A percentile compares a stretch with the other conserved stretches of the same genome.
Conservation (phyloP, 1,140 invertebrate genomes). For the Drosophila willistoni region DNA sequence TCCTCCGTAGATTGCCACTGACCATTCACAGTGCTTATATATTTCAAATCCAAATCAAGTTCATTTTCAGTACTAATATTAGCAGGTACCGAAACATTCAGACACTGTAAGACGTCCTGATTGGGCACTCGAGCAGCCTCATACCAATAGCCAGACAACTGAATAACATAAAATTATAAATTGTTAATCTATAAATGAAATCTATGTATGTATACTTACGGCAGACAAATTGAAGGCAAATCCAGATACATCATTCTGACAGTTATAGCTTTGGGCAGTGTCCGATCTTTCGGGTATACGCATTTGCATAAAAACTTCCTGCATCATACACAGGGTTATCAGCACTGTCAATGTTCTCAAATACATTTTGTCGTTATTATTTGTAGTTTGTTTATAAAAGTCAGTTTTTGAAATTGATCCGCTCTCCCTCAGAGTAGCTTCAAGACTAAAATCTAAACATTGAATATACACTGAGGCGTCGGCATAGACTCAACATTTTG, state of each 20-base stretch:
- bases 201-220: constrained; percentile 26
- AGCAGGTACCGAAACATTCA: constrained; percentile 43
- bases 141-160: constrained; percentile 56
- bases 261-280: not conserved
- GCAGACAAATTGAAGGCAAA: constrained; percentile 21
- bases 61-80: not conserved
- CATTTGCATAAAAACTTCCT: constrained; percentile 5
- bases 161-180: not conserved
- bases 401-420: not conserved
- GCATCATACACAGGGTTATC: constrained; percentile 1
- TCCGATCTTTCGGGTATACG: not conserved
- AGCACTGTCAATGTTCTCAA: not conserved
- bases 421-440: not conserved
- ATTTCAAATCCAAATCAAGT: constrained; percentile 36
- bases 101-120: constrained; percentile 31
- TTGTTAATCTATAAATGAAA: not conserved
- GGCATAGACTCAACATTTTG: not conserved
- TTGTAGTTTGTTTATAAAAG: not conserved
- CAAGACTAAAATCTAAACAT: not conserved
- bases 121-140: constrained; percentile 44
- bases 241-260: not conserved
- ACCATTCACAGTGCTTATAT: constrained; percentile 29
- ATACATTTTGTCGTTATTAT: not conserved
- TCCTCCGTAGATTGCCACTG: constrained; percentile 19
- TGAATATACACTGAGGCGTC: not conserved